A percentile compares a stretch with the other conserved stretches of the same genome.
phyloP scores from a whole-genome alignment of 2,888 invertebrate genomes.

The Nemurella pictetii region DNA sequence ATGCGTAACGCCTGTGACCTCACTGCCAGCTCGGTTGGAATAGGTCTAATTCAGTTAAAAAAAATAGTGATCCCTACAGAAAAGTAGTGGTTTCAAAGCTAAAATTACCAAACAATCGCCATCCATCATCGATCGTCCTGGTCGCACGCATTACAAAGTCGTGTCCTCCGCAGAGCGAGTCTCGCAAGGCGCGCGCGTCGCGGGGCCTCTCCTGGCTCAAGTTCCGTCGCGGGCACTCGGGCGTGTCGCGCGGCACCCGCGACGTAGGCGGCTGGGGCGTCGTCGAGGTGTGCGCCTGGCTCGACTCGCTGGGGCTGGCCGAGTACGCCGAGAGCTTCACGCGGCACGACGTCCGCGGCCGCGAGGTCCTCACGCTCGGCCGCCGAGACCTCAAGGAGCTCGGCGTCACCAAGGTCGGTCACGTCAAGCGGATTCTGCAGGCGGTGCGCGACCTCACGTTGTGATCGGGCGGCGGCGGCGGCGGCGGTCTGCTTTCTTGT shows the following conservation, averaged over 20 bases:
- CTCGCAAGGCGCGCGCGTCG: conserved; percentile 58
- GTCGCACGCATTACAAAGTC: no score
- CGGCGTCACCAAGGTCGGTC: conserved; percentile 93
- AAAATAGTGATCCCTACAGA: no score
- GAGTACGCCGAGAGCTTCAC: conserved; percentile 92
- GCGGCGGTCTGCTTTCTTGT: background rate
- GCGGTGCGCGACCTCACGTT: conserved; percentile 79
- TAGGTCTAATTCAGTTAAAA: no score
- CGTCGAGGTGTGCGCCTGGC: conserved; percentile 87
- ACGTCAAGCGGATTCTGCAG: conserved; percentile 91
- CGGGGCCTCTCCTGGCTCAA: conserved; percentile 69
- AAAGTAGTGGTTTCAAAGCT: no score
- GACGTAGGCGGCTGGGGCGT: conserved; percentile 77
- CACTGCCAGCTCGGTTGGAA: no score
- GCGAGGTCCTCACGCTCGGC: conserved; percentile 84
- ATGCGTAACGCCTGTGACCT: no score
- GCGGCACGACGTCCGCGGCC: conserved; percentile 88
- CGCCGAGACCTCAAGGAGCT: conserved; percentile 86
- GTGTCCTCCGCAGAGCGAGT: conserved; percentile 50
- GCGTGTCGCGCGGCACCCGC: conserved; percentile 48
- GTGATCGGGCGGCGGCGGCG: conserved; percentile 40
- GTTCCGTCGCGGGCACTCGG: conserved; percentile 56
- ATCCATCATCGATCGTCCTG: no score
- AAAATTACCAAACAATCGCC: no score
- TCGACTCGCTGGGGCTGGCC: conserved; percentile 82